Base-by-base conservation (phyloP, 2,113 vertebrate species). In the Pagrus major region DNA sequence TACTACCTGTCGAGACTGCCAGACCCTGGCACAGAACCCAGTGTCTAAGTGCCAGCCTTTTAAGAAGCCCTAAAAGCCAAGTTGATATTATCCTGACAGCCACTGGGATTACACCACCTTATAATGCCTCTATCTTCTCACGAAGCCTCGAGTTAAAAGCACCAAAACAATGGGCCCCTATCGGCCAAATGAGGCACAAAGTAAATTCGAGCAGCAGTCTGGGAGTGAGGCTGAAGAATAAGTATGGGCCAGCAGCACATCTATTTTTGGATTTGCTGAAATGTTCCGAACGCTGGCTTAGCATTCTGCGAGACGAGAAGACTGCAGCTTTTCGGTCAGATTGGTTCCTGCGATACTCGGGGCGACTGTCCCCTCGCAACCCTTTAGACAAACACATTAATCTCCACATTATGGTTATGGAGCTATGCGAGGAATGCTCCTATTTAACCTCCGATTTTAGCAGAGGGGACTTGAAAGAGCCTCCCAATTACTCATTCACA, bases 1-100 rank as follows among this genome's bases (percentile, higher is more conserved):
- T 84, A 92, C 91, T 89, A 92, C 90, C 86, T 92, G 83, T 76
- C 71, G 82, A 86, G 87, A 89, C 86, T 85, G 84, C 85, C 80
- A 91, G 86, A 79, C 76, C 81, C 70, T 89, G 86, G 87, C 87
- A 80, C 77, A 70, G 83, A 79, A 83, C 49, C 86, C 55, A 29
- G 54, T 5, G 80, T 86, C 68, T 87, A 80, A 88, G 83, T 88
- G 81, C 83, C 82, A 81, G 64, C 79, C 82, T 78, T 73, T 86
- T 80, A 85, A 91, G 86, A 86, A 87, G 80, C 78, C 86, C 77
- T 81, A 76, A 83, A 81, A 89, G 81, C 84, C 63, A 79, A 83
- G 80, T 55, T 85, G 87, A 90, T 89, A 87, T 85, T 83, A 86
- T 91, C 78, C 89, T 82, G 79, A 80, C 86, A 86, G 83, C 71